Conservation (phyloP, 2,888 invertebrate genomes). For the Chirona hameri region DNA sequence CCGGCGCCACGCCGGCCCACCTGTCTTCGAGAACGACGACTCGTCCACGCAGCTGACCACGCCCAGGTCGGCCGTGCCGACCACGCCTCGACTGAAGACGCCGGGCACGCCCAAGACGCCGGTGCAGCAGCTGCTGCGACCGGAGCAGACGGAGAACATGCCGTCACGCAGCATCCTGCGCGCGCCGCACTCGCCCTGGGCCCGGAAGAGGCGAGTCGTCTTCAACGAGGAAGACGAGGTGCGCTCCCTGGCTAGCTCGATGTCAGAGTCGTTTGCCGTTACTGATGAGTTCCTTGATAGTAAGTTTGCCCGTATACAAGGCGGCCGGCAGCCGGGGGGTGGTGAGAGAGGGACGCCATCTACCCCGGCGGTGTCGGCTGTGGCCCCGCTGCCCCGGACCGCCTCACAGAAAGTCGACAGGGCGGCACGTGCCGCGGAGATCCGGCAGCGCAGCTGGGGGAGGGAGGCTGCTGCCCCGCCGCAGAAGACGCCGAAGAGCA, state of each 20-base stretch:
- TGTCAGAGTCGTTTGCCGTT: not conserved
- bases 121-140: not conserved
- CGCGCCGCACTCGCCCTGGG: constrained; percentile 22
- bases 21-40: not conserved
- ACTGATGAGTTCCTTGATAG: not conserved
- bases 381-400: not conserved
- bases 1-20: not conserved
- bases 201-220: not conserved
- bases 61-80: constrained; percentile 2
- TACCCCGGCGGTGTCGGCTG: not conserved
- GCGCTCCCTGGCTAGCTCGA: constrained; percentile 9
- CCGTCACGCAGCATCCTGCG: constrained; percentile 25
- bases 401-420: not conserved
- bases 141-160: not conserved
- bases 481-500: not conserved
- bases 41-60: not conserved
- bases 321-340: not conserved
- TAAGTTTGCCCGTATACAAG: not conserved
- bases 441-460: not conserved
- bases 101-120: constrained; percentile 23
- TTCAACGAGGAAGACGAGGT: constrained; percentile 27
- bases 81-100: not conserved
- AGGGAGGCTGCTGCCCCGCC: not conserved
- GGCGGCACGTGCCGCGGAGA: not conserved
- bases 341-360: not conserved